Evolutionary conservation across 1,140 invertebrate species (phyloP), one percentile per base, ranked within the genome.

Genomic region (Saccostrea cuccullata): DNA sequence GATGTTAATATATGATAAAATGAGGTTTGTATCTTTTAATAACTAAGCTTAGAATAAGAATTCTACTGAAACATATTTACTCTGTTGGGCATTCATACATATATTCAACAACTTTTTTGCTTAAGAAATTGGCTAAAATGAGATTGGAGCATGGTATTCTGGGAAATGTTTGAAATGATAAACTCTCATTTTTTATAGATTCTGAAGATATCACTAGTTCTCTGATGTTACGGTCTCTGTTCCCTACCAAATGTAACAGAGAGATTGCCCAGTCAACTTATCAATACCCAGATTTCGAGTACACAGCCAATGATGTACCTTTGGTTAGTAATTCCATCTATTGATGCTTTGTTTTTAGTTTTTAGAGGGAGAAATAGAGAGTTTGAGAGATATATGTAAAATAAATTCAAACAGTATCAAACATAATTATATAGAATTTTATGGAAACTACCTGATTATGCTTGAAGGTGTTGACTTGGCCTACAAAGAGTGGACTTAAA

Each of bases 241-340:
- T 82, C 64, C 88, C 88, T 12, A 89, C 88, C 1, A 89, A 89
- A 73, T 89, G 88, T 87, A 26, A 60, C 11, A 8, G 17, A 30
- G 86, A 85, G 15, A 23, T 56, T 12, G 40, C 55, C 40, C 20
- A 55, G 17, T 26, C 55, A 5, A 82, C 56, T 26, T 86, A 70
- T 26, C 40, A 70, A 4, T 90, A 88, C 55, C 90, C 90, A 11
- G 56, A 84, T 12, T 92, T 92, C 90, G 89, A 91, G 58, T 92
- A 92, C 86, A 89, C 91, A 56, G 4, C 86, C 4, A 30, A 64
- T 26, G 87, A 87, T 84, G 58, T 84, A n/a, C 87, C 89, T 67
- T 36, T 30, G 85, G 92, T 92, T 85, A 87, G 89, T 77, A 77
- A 26, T 20, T 47, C 47, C 9, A 47, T 47, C 47, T 47, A 47